Base-by-base conservation (phyloP, 2,888 invertebrate genomes). In the Cheilosia impressa region DNA sequence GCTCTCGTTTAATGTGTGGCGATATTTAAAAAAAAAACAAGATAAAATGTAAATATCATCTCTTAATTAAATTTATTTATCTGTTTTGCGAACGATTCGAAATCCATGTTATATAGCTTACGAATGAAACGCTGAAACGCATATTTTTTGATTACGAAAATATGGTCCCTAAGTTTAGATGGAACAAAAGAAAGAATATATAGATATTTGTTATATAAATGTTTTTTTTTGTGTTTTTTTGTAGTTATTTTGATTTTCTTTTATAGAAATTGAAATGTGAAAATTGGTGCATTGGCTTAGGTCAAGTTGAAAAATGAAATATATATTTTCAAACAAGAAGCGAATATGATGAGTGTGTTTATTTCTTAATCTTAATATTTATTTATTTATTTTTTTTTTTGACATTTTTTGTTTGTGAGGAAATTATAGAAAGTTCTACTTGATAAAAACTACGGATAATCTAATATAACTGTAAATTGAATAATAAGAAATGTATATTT, bases 141-240 rank as follows among this genome's bases (percentile, higher is more conserved):
- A 76, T 81, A 81, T 81, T 72, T 75, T 76, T 79, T 72, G 57
- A 77, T 63, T 81, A 72, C 62, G 76, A 85, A 85, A 77, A 80
- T 81, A 85, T 85, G 85, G 85, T 85, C 85, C 85, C 85, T 85
- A 85, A 77, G 85, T 85, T 77, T 22, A 81, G 72, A 81, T 62
- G 55, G 9, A 85, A 76, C 63, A 22, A 50, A 79, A 65, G 10
- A 57, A 65, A 41, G 53, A 53, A 13, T 34, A 27, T 41, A 13
- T 22, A 53, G 3, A 4, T 47, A 52, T 22, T n/a, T 31, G 6
- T 38, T 13, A 13, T 13, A 38, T 38, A 38, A 38, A 38, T 13
- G 38, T 13, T 13, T 38, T 13, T 38, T 38, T 10, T 34, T 34
- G n/a, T n/a, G n/a, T n/a, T 62, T 53, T 31, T 19, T 41, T 41